A percentile compares a stretch with the other conserved stretches of the same genome.
phyloP scores from a whole-genome alignment of 2,797 vertebrate species.

The Ciconia nigra region DNA sequence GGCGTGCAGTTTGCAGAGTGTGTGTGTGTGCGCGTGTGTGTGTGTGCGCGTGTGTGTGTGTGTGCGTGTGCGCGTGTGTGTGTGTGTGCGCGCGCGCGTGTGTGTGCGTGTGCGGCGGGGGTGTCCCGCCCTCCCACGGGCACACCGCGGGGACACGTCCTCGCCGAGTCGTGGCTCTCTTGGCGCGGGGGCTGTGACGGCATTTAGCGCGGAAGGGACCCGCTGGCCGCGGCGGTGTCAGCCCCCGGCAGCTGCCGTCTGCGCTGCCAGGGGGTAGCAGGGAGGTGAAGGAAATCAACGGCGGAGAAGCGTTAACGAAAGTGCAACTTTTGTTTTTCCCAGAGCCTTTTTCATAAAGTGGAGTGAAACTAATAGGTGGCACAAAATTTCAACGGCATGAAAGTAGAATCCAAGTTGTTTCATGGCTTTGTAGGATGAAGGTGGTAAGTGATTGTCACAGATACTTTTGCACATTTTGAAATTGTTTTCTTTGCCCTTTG shows the following conservation, averaged over 20 bases:
- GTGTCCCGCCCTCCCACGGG: neutral
- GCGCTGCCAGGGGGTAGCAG: neutral
- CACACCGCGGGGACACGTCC: neutral
- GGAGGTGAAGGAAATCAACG: neutral
- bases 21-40: neutral
- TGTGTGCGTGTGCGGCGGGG: neutral
- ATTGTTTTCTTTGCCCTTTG: neutral
- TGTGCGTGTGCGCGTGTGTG: neutral
- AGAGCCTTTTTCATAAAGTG: neutral
- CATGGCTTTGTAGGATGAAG: neutral
- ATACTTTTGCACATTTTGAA: neutral
- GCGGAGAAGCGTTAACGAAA: neutral
- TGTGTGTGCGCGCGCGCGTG: neutral
- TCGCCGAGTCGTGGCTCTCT: fast-evolving
- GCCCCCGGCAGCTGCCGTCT: neutral
- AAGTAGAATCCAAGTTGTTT: neutral
- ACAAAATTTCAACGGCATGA: fast-evolving
- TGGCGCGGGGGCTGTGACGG: fast-evolving
- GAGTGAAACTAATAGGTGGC: neutral
- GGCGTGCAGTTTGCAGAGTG: neutral
- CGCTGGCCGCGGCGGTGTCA: neutral
- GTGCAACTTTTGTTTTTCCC: neutral
- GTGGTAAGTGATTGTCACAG: neutral
- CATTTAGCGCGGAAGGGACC: neutral
- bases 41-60: too few relatives aligned